phyloP scores from a whole-genome alignment of 2,797 vertebrate species.

The Peromyscus eremicus region DNA sequence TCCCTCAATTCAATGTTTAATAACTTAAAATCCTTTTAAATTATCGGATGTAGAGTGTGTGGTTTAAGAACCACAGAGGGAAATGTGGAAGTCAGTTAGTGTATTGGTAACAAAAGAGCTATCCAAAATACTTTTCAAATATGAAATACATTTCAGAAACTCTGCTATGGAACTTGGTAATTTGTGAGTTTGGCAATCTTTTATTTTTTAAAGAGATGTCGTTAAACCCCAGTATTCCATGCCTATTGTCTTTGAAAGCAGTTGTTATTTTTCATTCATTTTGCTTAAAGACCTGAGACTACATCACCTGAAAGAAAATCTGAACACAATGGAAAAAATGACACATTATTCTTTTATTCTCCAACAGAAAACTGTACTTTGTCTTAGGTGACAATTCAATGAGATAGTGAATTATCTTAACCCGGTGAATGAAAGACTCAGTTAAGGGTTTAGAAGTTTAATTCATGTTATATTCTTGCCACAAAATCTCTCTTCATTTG shows the following conservation, averaged over 20 bases:
- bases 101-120: fast-evolving
- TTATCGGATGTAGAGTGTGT: too few species aligned
- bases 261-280: conserved; percentile 27
- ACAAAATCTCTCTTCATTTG: background rate
- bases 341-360: background rate
- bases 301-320: background rate
- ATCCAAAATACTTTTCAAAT: background rate
- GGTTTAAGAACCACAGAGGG: background rate
- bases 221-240: background rate
- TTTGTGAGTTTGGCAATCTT: background rate
- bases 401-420: conserved; percentile 24
- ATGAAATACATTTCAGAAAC: background rate
- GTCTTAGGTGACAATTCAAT: background rate
- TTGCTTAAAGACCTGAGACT: background rate
- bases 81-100: background rate
- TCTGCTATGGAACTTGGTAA: background rate
- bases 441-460: background rate
- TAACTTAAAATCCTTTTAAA: background rate
- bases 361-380: background rate
- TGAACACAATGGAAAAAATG: background rate
- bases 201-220: background rate
- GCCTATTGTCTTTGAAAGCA: background rate
- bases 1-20: background rate
- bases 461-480: background rate
- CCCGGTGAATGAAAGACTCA: background rate